Evolutionary conservation across 2,888 invertebrate species (phyloP), one percentile per base, ranked within the genome.

Genomic region (Andrena trimmerana): DNA sequence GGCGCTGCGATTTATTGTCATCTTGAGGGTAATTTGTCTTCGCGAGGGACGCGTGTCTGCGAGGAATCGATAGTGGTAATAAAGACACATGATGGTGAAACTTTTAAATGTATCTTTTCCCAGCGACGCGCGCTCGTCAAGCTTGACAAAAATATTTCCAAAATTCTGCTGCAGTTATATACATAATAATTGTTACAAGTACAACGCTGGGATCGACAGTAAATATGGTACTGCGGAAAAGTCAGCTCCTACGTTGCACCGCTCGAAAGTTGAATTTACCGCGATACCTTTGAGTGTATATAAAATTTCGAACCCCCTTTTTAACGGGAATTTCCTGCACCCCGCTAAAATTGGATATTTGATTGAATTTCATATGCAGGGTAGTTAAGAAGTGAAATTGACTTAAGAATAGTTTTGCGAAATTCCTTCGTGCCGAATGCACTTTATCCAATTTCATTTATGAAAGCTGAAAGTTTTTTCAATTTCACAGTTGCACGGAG

Each of bases 1-100:
- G 42, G 5, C n/a, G 31, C 6, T 10, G n/a, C 71, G 42, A 77
- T 77, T 77, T 48, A 48, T 63, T 31, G 54, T 42, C 54, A 69
- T 75, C 36, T 69, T 48, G 27, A 13, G 20, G 20, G 57, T 57
- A 59, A 67, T 74, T 68, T 68, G 48, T 68, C 48, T 60, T 68
- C 59, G 29, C 10, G 7, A 20, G 8, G 29, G 13, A 29, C 62
- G 16, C 31, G 29, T 36, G 29, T 29, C 27, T 5, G 8, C 5
- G 7, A 27, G 24, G 13, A 50, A 48, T 68, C 68, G 74, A 74
- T 68, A 48, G 48, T 5, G 57, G 7, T 33, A 68, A 68, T 68
- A 7, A 7, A 24, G 7, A 59, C 20, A 57, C 5, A 48, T 5
- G 74, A 59, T 27, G 42, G 27, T 59, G 3, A 16, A 27, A 60